Evolutionary conservation across 2,888 invertebrate species (phyloP).

Genomic region (Empis livida): DNA sequence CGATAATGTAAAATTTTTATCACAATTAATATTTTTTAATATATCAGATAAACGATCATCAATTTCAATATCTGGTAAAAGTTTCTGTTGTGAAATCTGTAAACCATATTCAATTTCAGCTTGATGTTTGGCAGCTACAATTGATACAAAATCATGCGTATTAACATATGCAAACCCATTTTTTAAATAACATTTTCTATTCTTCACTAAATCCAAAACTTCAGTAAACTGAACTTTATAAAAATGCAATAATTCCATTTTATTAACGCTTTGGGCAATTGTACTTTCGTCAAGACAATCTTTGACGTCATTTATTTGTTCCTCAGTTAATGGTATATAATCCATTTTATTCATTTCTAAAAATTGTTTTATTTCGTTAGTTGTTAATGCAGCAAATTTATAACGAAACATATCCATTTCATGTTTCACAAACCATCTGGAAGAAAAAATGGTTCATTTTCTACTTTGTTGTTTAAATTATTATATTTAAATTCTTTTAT

Average conservation of each 20-base stretch:
- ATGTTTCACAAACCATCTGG: slow-evolving; percentile 76
- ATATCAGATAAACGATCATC: slow-evolving; percentile 69
- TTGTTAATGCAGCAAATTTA: slow-evolving; percentile 51
- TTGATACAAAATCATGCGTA: slow-evolving; percentile 67
- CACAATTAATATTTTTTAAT: slow-evolving; percentile 65
- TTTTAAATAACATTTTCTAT: slow-evolving; percentile 63
- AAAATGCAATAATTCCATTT: slow-evolving; percentile 52
- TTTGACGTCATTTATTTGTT: slow-evolving; percentile 51
- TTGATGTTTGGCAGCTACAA: slow-evolving; percentile 66
- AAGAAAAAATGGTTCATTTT: no score
- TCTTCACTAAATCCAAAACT: slow-evolving; percentile 71
- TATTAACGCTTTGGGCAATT: slow-evolving; percentile 39
- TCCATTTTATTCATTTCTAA: slow-evolving; percentile 53
- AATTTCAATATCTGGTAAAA: slow-evolving; percentile 62
- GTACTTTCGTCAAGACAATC: slow-evolving; percentile 49
- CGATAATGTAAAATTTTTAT: slow-evolving; percentile 52
- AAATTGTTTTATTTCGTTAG: slow-evolving; percentile 47
- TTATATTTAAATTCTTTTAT: background rate
- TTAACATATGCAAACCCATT: slow-evolving; percentile 81
- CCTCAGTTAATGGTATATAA: slow-evolving; percentile 51
- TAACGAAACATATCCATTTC: slow-evolving; percentile 84
- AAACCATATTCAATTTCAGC: slow-evolving; percentile 33
- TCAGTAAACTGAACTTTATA: slow-evolving; percentile 77
- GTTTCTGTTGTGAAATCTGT: slow-evolving; percentile 29
- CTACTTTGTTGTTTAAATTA: background rate